Percentiles rank a stretch among this genome's conserved stretches.
These are phyloP conservation scores for Drosophila ogumai DNA, from an alignment of 1,140 invertebrate genomes.

Conservation along the genomic window DNA sequence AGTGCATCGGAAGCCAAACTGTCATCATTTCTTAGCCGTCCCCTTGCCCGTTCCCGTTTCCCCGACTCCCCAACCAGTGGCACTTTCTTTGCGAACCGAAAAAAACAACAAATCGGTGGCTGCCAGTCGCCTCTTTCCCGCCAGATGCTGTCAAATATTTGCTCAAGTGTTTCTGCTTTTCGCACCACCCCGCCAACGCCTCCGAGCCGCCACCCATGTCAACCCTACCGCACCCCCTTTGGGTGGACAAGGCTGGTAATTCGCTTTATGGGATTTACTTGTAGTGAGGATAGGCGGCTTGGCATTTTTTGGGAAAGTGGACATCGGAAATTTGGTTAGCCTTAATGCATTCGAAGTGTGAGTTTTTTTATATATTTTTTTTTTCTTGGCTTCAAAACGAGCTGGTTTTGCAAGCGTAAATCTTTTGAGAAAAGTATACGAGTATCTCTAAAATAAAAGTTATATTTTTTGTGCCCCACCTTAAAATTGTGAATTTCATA, in stretches of 20 bases:
- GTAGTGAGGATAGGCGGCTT: slow-evolving; percentile 55
- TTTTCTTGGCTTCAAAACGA: slow-evolving; percentile 3
- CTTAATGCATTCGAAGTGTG: slow-evolving; percentile 64
- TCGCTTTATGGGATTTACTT: slow-evolving; percentile 74
- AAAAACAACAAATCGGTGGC: slow-evolving; percentile 39
- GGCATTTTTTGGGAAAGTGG: slow-evolving; percentile 68
- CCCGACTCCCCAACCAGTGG: slow-evolving; percentile 17
- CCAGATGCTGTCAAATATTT: slow-evolving; percentile 67
- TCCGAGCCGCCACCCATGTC: slow-evolving; percentile 19
- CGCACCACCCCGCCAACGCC: slow-evolving; percentile 34
- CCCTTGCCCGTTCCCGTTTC: neutral
- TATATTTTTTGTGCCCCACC: neutral
- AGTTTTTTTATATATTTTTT: slow-evolving; percentile 6
- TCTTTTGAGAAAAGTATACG: slow-evolving; percentile 1
- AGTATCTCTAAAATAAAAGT: slow-evolving; percentile 7
- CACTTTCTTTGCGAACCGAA: slow-evolving; percentile 65
- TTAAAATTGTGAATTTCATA: neutral
- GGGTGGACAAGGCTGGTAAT: slow-evolving; percentile 54
- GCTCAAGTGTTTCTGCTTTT: slow-evolving; percentile 57
- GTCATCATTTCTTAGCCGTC: slow-evolving; percentile 24
- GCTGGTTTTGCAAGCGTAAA: slow-evolving; percentile 36
- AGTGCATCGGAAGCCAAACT: slow-evolving; percentile 14
- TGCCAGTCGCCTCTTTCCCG: slow-evolving; percentile 25
- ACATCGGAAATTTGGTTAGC: slow-evolving; percentile 57
- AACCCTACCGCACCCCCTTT: slow-evolving; percentile 8